phyloP scores from a whole-genome alignment of 2,113 vertebrate genomes.

The Cebidichthys violaceus region DNA sequence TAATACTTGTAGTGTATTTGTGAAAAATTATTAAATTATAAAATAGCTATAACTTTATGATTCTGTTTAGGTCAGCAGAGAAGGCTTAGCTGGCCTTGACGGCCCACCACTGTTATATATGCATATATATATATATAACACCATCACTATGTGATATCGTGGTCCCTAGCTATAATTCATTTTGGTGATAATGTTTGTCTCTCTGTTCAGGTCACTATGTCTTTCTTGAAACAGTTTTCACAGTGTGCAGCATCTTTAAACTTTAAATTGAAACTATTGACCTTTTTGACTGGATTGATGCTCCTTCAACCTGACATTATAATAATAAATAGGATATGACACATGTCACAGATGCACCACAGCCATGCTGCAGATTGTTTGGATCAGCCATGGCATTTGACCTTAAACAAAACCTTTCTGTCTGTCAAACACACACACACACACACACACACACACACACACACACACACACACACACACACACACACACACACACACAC shows the following conservation, averaged over 20 bases:
- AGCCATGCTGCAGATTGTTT: slow-evolving; percentile 33
- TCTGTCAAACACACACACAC: slow-evolving; percentile 21
- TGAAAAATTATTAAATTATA: no score
- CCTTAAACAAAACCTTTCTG: slow-evolving; percentile 65
- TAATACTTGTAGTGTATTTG: no score
- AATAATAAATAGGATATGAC: slow-evolving; percentile 69
- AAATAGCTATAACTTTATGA: no score
- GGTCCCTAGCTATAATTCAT: not conserved
- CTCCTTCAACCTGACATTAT: slow-evolving; percentile 60
- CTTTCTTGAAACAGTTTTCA: not conserved
- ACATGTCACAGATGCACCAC: slow-evolving; percentile 66
- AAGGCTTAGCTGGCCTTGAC: no score
- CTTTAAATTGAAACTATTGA: slow-evolving; percentile 34
- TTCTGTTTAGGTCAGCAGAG: no score
- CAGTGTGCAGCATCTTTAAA: slow-evolving; percentile 1
- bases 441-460: no score
- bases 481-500: not conserved
- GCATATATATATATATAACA: no score
- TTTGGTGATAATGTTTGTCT: not conserved
- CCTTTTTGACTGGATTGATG: slow-evolving; percentile 52
- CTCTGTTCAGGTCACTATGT: not conserved
- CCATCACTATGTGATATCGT: not conserved
- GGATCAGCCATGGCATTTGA: slow-evolving; percentile 64
- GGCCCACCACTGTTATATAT: no score
- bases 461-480: slow-evolving; percentile 7